A percentile compares a stretch with the other conserved stretches of the same genome.
Conservation (phyloP, 2,113 vertebrate species). For the Gymnogyps californianus region DNA sequence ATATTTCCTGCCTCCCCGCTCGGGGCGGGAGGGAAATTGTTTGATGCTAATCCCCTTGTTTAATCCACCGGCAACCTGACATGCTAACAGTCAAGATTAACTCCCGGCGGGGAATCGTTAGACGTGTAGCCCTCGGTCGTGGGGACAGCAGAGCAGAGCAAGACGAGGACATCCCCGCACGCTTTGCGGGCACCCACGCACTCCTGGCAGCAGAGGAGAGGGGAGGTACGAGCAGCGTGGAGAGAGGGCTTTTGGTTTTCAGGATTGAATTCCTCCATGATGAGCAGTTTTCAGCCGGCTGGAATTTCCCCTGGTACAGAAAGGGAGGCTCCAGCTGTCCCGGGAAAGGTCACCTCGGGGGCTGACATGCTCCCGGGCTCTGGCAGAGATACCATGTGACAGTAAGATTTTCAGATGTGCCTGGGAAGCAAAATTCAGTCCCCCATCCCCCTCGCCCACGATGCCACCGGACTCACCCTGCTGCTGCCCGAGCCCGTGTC, state of each 20-base stretch:
- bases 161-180: rapidly evolving
- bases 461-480: background rate
- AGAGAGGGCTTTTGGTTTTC: background rate
- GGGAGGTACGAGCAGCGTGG: too few relatives aligned
- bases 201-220: background rate
- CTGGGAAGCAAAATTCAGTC: background rate
- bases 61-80: slow-evolving; percentile 5
- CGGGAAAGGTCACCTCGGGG: background rate
- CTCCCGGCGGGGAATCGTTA: background rate
- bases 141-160: rapidly evolving
- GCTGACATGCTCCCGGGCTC: background rate
- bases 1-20: background rate
- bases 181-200: rapidly evolving
- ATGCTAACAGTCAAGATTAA: background rate
- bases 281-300: background rate
- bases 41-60: slow-evolving; percentile 47
- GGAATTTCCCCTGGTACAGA: background rate
- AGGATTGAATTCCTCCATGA: background rate
- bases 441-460: background rate
- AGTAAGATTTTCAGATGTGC: background rate
- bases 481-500: background rate
- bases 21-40: background rate
- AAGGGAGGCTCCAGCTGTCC: background rate
- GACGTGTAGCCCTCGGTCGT: rapidly evolving
- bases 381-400: background rate